Base-by-base conservation (phyloP, 2,797 vertebrate genomes). In the Sebastes minor region DNA sequence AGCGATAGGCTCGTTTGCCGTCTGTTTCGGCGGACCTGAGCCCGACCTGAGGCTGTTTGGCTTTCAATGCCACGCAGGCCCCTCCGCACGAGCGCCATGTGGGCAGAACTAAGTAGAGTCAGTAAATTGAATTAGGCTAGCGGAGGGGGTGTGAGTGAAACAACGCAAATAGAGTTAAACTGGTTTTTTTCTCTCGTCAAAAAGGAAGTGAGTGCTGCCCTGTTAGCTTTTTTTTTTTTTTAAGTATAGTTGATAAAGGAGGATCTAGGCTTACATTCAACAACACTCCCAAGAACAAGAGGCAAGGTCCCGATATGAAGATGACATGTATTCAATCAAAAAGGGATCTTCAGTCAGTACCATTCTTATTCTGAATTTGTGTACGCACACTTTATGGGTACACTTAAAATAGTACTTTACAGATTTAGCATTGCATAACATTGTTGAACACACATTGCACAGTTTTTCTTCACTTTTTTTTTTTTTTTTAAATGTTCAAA, bases 71-170 rank as follows among this genome's bases (percentile, higher is more conserved):
- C 84, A 87, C 3, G 61, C 86, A 80, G 76, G 42, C 5, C 28
- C 56, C n/a, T 72, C 74, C 71, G 78, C 77, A 85, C 80, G 82
- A 74, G 33, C 83, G 69, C 64, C 70, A 86, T 76, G 81, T 76
- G 81, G 85, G 84, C 71, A 84, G 73, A 88, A 81, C 85, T 85
- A 77, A 88, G 82, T 86, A 68, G 78, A 81, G 82, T 87, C 75
- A 66, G 60, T 74, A 84, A 90, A 92, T 87, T 88, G 25, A 92
- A 94, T 81, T 82, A 86, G 52, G 14, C 69, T 35, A 77, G 59
- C 80, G 25, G 80, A 81, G 42, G 33, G 66, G 33, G 69, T 22
- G 55, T 55, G 63, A 71, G 55, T 52, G 67, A 83, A 89, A 81
- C 28, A 66, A 61, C 14, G n/a, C 52, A 61, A 64, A 66, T 25